Conservation (phyloP, 1,140 invertebrate genomes). For the Homarus americanus region DNA sequence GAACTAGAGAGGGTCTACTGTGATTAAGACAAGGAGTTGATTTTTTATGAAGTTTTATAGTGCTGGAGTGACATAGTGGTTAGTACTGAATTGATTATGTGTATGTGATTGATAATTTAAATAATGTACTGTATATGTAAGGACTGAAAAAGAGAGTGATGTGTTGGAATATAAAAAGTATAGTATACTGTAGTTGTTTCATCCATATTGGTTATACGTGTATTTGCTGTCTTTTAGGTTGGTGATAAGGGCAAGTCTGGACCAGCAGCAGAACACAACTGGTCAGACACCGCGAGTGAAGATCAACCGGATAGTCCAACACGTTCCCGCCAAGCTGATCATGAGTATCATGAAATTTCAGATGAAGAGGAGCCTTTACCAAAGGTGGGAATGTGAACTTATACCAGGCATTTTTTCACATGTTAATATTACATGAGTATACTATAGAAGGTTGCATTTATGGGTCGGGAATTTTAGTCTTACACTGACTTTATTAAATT, state of each 20-base stretch:
- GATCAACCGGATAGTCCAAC: slow-evolving; percentile 65
- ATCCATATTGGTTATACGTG: not conserved
- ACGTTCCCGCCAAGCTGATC: slow-evolving; percentile 42
- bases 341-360: slow-evolving; percentile 83
- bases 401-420: too few relatives aligned
- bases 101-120: too few relatives aligned
- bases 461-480: too few relatives aligned
- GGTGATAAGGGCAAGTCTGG: slow-evolving; percentile 75
- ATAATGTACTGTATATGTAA: not conserved
- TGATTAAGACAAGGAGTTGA: too few relatives aligned
- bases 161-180: not conserved
- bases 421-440: too few relatives aligned
- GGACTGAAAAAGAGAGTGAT: not conserved
- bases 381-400: slow-evolving; percentile 18
- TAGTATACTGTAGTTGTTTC: too few relatives aligned
- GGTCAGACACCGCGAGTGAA: slow-evolving; percentile 76
- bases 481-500: too few relatives aligned
- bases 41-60: too few relatives aligned
- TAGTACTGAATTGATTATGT: too few relatives aligned
- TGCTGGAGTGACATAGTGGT: too few relatives aligned
- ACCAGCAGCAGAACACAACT: slow-evolving; percentile 75
- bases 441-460: too few relatives aligned
- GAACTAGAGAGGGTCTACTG: too few relatives aligned
- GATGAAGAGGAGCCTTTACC: slow-evolving; percentile 84
- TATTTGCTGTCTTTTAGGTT: slow-evolving; percentile 45